Conservation (phyloP, 2,888 invertebrate genomes). For the Cryptocephalus primarius region DNA sequence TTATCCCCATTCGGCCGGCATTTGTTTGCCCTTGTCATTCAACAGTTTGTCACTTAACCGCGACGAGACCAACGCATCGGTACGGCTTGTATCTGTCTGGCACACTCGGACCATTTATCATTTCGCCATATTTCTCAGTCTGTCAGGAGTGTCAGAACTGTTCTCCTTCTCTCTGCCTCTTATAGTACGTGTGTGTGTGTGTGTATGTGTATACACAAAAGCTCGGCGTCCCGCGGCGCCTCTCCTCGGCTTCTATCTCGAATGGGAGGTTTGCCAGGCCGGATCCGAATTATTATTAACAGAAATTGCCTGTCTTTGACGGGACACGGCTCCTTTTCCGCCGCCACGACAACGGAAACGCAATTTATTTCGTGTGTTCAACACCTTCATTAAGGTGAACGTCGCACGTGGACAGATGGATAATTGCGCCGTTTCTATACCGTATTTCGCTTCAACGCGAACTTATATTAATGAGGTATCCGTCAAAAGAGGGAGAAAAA, state of each 20-base stretch:
- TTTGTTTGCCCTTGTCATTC: not conserved
- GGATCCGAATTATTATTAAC: not conserved
- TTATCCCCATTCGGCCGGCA: not conserved
- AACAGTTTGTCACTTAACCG: constrained; percentile 13
- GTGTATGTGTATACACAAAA: not conserved
- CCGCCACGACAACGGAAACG: not conserved
- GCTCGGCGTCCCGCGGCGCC: not conserved
- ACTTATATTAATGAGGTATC: too few relatives aligned
- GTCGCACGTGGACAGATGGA: too few relatives aligned
- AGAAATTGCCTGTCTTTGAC: constrained; percentile 7
- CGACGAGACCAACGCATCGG: constrained; percentile 28
- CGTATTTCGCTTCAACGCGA: too few relatives aligned
- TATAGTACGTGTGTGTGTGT: constrained; percentile 2
- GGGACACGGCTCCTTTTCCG: constrained; percentile 11
- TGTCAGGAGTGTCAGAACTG: constrained; percentile 19
- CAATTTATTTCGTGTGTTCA: constrained; percentile 5
- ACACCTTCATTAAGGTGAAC: not conserved
- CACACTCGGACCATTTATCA: constrained; percentile 34
- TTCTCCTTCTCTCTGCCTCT: constrained; percentile 12
- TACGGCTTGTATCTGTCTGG: constrained; percentile 32
- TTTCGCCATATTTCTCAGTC: constrained; percentile 29
- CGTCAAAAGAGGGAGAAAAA: too few relatives aligned
- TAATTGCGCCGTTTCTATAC: too few relatives aligned
- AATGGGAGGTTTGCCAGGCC: not conserved
- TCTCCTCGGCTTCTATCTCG: not conserved